Percentiles rank a stretch among this genome's conserved stretches.
Conservation (phyloP, 2,888 invertebrate species). For the Xestia sexstrigata region DNA sequence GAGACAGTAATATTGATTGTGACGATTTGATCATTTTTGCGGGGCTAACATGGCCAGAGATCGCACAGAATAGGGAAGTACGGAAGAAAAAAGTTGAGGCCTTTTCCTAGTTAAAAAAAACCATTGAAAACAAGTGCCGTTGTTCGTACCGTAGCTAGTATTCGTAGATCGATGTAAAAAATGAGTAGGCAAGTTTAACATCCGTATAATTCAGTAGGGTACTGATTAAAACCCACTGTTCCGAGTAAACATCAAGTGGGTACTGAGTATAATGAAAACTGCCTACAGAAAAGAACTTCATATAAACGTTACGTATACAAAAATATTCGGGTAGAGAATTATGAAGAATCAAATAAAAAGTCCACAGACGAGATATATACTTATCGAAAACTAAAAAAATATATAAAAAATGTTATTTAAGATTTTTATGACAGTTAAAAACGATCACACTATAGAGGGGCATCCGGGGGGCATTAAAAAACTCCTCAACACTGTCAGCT, state of each 20-base stretch:
- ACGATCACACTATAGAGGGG: neutral
- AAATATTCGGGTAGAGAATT: neutral
- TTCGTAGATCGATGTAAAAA: neutral
- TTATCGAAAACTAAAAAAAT: neutral
- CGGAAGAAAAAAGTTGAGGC: too few relatives aligned
- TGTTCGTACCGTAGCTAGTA: neutral
- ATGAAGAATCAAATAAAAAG: neutral
- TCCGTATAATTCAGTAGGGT: neutral
- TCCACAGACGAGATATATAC: neutral
- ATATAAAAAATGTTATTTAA: neutral
- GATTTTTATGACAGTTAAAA: neutral
- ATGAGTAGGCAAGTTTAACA: neutral
- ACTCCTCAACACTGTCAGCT: neutral
- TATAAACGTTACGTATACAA: neutral
- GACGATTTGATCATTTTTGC: neutral
- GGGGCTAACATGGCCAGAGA: too few relatives aligned
- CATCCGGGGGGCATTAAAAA: neutral
- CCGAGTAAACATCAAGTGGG: neutral
- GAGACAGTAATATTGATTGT: too few relatives aligned
- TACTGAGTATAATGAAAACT: neutral
- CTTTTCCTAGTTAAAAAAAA: too few relatives aligned
- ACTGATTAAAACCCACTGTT: conserved; percentile 2
- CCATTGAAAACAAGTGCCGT: neutral
- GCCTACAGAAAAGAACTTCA: neutral
- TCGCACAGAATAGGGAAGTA: too few relatives aligned